Evolutionary conservation across 2,888 invertebrate genomes (phyloP).

Genomic region (Megaustenia siamemsis): DNA sequence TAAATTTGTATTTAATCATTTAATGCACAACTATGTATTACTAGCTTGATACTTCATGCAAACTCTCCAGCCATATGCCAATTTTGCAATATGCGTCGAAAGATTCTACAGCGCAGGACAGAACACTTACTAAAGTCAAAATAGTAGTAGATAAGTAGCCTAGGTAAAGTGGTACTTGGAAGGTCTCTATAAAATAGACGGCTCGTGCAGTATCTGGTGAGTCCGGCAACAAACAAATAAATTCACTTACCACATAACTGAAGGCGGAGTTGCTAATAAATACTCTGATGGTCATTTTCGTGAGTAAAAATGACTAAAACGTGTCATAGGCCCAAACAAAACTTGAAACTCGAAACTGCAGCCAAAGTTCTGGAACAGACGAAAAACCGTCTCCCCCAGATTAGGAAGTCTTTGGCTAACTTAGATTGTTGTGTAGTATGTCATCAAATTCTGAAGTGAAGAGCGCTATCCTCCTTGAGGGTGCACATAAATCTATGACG

Average conservation of each 20-base stretch:
- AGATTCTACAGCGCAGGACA: too few species aligned
- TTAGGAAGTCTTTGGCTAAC: slow-evolving; percentile 43
- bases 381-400: slow-evolving; percentile 32
- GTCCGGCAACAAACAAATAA: too few species aligned
- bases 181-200: too few species aligned
- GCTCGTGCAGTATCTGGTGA: too few species aligned
- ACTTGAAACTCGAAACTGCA: not conserved
- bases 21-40: too few species aligned
- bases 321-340: not conserved
- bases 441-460: slow-evolving; percentile 44
- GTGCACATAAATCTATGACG: slow-evolving; percentile 47
- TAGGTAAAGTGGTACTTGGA: too few species aligned
- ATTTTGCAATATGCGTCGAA: too few species aligned
- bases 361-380: not conserved
- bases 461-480: slow-evolving; percentile 3
- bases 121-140: too few species aligned
- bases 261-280: slow-evolving; percentile 47
- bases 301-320: not conserved
- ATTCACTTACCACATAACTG: slow-evolving; percentile 47
- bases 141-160: too few species aligned
- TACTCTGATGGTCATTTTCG: slow-evolving; percentile 47
- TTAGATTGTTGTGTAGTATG: not conserved
- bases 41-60: too few species aligned
- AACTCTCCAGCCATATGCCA: too few species aligned
- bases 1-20: too few species aligned